Conservation (phyloP, 1,140 invertebrate genomes). For the Psix sp. region DNA sequence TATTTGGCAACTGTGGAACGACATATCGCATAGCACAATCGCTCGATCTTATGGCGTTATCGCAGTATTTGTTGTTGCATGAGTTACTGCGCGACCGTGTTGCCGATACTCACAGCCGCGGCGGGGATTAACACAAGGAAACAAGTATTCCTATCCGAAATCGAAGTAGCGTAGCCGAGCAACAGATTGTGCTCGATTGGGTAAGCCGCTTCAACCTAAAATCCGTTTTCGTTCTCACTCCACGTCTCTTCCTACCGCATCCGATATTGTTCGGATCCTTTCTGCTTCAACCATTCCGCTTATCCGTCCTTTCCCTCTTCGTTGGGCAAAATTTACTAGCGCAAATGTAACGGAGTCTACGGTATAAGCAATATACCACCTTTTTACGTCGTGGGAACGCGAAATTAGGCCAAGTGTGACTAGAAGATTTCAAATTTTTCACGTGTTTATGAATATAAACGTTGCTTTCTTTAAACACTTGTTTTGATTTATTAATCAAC, state of each 20-base stretch:
- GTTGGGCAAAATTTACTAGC: slow-evolving; percentile 53
- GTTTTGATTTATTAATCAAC: no score
- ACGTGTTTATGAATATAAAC: slow-evolving; percentile 13
- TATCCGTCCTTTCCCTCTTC: slow-evolving; percentile 50
- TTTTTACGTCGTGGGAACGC: slow-evolving; percentile 57
- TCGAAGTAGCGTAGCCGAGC: slow-evolving; percentile 49
- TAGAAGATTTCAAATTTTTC: slow-evolving; percentile 22
- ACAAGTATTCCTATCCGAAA: slow-evolving; percentile 53
- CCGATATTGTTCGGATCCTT: slow-evolving; percentile 46
- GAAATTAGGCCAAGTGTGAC: slow-evolving; percentile 52
- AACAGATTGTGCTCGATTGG: slow-evolving; percentile 60
- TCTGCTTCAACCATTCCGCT: slow-evolving; percentile 30
- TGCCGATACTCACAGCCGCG: slow-evolving; percentile 25
- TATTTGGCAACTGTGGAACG: neutral
- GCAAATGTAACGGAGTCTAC: slow-evolving; percentile 55
- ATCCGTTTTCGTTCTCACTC: slow-evolving; percentile 57
- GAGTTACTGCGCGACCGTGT: slow-evolving; percentile 19
- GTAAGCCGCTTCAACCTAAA: slow-evolving; percentile 62
- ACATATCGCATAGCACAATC: slow-evolving; percentile 1
- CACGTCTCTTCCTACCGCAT: slow-evolving; percentile 31
- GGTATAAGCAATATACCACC: slow-evolving; percentile 51
- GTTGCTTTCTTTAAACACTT: no score
- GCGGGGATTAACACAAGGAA: slow-evolving; percentile 37
- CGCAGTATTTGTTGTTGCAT: slow-evolving; percentile 22
- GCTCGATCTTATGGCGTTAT: slow-evolving; percentile 15